Evolutionary conservation across 2,888 invertebrate species (phyloP), one percentile per base, ranked within the genome.

Genomic region (Gastracanthus pulcherrimus): DNA sequence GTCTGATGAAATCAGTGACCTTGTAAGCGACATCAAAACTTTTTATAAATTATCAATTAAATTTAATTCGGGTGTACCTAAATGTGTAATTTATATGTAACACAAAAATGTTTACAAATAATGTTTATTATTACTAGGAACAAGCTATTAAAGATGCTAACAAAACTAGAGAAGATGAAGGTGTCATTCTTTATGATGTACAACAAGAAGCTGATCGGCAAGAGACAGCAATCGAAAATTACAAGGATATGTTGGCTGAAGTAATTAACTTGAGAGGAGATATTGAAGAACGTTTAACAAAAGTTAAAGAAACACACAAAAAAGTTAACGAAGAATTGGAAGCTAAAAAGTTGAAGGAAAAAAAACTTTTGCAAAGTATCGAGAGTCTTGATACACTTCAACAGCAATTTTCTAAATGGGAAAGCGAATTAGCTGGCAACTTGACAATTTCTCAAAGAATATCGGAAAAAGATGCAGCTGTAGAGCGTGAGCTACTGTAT

Each of bases 1-100:
- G 0, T 93, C 93, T 62, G 94, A 94, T 80, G 95, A 97, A 89
- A 94, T 96, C 72, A 89, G 93, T 1, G 94, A 95, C 84, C 92
- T 96, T 87, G 95, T 95, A 92, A 89, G 92, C 26, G 36, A 48
- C 34, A 34, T 23, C 9, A 31, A 7, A 62, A 48, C 0, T 31
- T 38, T 34, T 38, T 64, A 34, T 36, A 29, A 36, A 38, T 48
- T 38, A 64, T 23, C 9, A 41, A 64, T 69, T 13, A 67, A 38
- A 58, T 34, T 19, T 72, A 38, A 76, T 66, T n/a, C n/a, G n/a
- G n/a, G n/a, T n/a, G n/a, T n/a, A n/a, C n/a, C n/a, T n/a, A n/a
- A n/a, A n/a, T n/a, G n/a, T n/a, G n/a, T n/a, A n/a, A n/a, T n/a
- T n/a, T n/a, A n/a, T n/a, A n/a, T n/a, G n/a, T n/a, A n/a, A n/a